Conservation (phyloP, 2,113 vertebrate genomes). For the Calonectris borealis region DNA sequence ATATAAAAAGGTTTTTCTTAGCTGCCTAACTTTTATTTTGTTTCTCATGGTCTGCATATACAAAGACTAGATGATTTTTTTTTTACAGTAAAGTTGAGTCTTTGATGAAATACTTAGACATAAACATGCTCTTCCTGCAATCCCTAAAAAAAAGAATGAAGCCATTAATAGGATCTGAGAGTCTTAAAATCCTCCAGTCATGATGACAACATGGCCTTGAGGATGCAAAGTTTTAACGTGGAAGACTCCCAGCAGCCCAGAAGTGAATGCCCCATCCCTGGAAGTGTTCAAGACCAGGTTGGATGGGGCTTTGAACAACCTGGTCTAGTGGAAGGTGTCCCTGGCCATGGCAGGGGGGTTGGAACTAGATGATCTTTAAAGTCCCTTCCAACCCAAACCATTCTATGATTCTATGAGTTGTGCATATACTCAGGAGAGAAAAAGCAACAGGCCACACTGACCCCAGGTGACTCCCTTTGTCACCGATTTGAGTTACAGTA, state of each 20-base stretch:
- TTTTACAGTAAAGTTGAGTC: neutral
- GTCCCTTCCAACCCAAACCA: neutral
- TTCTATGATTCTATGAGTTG: neutral
- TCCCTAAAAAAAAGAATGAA: neutral
- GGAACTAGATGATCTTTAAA: neutral
- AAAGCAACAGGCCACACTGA: neutral
- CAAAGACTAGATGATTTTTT: neutral
- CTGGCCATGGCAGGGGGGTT: neutral
- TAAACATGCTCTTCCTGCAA: neutral
- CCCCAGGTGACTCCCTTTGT: neutral
- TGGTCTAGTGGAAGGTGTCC: neutral
- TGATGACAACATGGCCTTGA: neutral
- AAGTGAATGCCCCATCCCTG: neutral
- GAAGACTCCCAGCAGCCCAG: neutral
- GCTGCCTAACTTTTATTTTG: neutral
- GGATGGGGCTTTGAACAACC: neutral
- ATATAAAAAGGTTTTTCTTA: neutral
- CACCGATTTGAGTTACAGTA: fast-evolving
- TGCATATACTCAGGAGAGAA: neutral
- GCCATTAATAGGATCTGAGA: neutral
- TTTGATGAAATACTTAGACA: neutral
- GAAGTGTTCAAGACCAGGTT: neutral
- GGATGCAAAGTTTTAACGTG: neutral
- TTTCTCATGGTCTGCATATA: neutral
- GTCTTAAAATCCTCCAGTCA: neutral